Conservation (phyloP, 2,797 vertebrate species). For the Liparis tanakae region DNA sequence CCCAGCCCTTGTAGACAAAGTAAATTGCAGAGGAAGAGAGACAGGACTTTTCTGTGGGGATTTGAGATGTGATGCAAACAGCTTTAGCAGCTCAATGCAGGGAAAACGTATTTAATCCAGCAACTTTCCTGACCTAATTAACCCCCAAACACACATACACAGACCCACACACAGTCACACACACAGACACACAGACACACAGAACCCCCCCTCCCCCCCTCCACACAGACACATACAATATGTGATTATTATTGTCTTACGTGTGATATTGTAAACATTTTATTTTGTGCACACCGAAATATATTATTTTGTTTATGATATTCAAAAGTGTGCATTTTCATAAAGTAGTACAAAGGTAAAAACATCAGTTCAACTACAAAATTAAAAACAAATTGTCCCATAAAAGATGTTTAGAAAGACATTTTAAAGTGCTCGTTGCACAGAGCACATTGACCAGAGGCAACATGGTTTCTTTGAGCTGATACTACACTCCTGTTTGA, state of each 20-base stretch:
- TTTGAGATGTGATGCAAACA: slow-evolving; percentile 65
- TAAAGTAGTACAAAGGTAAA: background rate
- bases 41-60: slow-evolving; percentile 80
- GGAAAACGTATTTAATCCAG: slow-evolving; percentile 81
- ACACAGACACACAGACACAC: background rate
- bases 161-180: background rate
- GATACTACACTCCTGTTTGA: slow-evolving; percentile 80
- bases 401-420: background rate
- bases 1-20: slow-evolving; percentile 86
- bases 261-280: background rate
- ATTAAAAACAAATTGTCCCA: slow-evolving; percentile 4
- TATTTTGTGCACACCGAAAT: background rate
- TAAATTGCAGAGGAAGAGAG: slow-evolving; percentile 85
- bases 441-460: slow-evolving; percentile 74
- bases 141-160: slow-evolving; percentile 68
- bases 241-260: background rate
- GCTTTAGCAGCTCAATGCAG: slow-evolving; percentile 63
- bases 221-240: background rate
- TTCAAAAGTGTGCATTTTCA: background rate
- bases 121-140: slow-evolving; percentile 85
- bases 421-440: slow-evolving; percentile 45
- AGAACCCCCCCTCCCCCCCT: no score
- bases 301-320: background rate
- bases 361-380: background rate
- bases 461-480: slow-evolving; percentile 72